Percentiles rank a stretch among this genome's conserved stretches.
phyloP scores from a whole-genome alignment of 2,797 vertebrate genomes.

The Prionace glauca region DNA sequence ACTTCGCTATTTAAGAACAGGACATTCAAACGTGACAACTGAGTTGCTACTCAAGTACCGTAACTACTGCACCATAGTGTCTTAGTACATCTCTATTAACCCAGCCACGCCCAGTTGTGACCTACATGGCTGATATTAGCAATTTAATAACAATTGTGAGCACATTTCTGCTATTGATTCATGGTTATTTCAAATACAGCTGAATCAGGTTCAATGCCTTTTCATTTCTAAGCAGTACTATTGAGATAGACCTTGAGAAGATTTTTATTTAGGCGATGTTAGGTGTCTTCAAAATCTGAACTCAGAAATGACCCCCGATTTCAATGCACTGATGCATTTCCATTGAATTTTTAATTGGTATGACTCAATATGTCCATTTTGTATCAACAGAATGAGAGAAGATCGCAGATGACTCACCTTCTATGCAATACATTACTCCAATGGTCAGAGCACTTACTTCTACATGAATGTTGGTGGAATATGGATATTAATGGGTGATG shows the following conservation, averaged over 20 bases:
- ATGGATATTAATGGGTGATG: too few species aligned
- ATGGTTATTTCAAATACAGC: background rate
- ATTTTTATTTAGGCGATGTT: too few species aligned
- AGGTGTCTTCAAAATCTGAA: background rate
- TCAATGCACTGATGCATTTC: background rate
- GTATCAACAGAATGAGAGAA: background rate
- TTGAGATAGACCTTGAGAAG: background rate
- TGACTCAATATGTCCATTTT: background rate
- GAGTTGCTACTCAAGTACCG: too few species aligned
- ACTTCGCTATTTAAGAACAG: background rate
- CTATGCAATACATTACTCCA: background rate
- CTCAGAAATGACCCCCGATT: background rate
- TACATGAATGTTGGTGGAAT: background rate
- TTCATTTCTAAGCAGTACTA: background rate
- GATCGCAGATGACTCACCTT: background rate
- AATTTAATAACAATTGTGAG: background rate
- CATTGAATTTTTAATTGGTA: background rate
- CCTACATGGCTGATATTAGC: background rate
- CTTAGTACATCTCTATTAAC: background rate
- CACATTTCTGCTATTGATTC: background rate
- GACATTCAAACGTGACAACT: background rate
- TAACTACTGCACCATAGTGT: background rate
- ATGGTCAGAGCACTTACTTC: background rate
- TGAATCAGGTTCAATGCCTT: background rate
- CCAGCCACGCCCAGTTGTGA: background rate